Percentiles rank a stretch among this genome's conserved stretches.
Conservation (phyloP, 2,888 invertebrate genomes). For the Hydroisotoma schaefferi region DNA sequence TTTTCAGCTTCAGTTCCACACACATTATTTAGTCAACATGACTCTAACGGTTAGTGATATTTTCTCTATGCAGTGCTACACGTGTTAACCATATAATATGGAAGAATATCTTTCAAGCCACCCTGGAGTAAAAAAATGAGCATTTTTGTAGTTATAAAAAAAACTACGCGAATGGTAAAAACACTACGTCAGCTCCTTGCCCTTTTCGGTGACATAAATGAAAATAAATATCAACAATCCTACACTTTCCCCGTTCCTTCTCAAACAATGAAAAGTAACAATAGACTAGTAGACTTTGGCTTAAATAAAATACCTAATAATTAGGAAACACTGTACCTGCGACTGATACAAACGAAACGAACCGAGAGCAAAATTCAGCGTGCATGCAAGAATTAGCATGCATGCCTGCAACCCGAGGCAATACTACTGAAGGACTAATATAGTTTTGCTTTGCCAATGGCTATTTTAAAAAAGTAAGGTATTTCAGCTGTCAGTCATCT, state of each 20-base stretch:
- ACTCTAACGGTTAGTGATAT: slow-evolving; percentile 47
- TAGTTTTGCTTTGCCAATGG: too few species aligned
- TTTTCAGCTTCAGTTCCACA: slow-evolving; percentile 48
- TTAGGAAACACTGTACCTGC: background rate
- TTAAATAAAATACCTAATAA: background rate
- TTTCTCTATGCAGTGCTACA: slow-evolving; percentile 37
- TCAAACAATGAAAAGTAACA: slow-evolving; percentile 1
- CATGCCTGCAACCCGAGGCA: too few species aligned
- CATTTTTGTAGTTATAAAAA: background rate
- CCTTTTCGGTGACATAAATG: too few species aligned
- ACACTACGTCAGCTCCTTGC: too few species aligned
- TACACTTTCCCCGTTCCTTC: background rate
- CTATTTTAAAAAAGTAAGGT: too few species aligned
- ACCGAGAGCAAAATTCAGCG: too few species aligned
- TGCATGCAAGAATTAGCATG: too few species aligned
- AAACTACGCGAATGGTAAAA: background rate
- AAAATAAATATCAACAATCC: background rate
- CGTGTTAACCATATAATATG: slow-evolving; percentile 17
- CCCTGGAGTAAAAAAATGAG: background rate
- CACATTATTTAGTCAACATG: slow-evolving; percentile 46
- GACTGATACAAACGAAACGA: too few species aligned
- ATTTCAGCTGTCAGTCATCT: too few species aligned
- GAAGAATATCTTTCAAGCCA: background rate
- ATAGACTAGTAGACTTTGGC: background rate
- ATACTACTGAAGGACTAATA: too few species aligned